Evolutionary conservation across 1,140 invertebrate genomes (phyloP).

Genomic region (Ditylenchus dipsaci): DNA sequence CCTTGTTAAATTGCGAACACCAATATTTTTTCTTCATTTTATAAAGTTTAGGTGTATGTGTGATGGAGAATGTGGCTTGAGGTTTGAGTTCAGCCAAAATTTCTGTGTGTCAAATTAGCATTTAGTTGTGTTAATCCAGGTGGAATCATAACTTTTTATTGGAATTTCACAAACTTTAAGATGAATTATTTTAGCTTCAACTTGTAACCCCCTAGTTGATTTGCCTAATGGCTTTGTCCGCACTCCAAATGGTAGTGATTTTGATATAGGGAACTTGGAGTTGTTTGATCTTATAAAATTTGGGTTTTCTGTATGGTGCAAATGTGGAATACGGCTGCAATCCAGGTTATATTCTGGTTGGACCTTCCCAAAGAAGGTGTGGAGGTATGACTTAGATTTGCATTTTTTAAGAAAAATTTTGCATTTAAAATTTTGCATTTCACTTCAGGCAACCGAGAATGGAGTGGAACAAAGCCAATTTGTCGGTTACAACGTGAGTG

Average conservation of each 20-base stretch:
- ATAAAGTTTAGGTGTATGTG: constrained; percentile 73
- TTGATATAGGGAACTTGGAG: too few species aligned
- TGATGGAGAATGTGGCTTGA: constrained; percentile 90
- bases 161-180: not conserved
- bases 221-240: constrained; percentile 49
- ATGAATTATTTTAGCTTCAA: constrained; percentile 34
- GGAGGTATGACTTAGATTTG: constrained; percentile 42
- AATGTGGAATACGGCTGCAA: constrained; percentile 60
- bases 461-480: constrained; percentile 59
- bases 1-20: too few species aligned
- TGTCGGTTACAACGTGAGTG: constrained; percentile 53
- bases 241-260: constrained; percentile 31
- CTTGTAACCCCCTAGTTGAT: constrained; percentile 50
- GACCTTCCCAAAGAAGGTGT: constrained; percentile 58
- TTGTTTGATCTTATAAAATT: too few species aligned
- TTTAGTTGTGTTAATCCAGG: constrained; percentile 81
- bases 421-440: constrained; percentile 58
- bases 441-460: constrained; percentile 58
- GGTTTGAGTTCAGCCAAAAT: too few species aligned
- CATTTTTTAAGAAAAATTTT: constrained; percentile 12
- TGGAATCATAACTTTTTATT: constrained; percentile 36
- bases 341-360: constrained; percentile 59
- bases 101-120: too few species aligned
- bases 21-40: too few species aligned
- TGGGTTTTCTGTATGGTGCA: constrained; percentile 59